Evolutionary conservation across 2,113 vertebrate genomes (phyloP).

Genomic region (Scalopus aquaticus): DNA sequence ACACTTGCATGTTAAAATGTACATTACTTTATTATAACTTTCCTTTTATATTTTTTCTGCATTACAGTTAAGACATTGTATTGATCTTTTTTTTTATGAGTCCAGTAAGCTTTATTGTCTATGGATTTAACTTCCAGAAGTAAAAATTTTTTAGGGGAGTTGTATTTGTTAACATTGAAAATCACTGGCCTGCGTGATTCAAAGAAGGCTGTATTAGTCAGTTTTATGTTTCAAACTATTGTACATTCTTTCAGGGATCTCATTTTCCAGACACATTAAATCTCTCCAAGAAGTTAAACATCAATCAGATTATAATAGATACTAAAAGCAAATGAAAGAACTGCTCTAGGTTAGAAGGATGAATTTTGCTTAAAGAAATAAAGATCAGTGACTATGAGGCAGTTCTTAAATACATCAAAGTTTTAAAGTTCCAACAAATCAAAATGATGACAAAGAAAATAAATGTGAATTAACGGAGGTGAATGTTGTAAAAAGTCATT

Average conservation of each 20-base stretch:
- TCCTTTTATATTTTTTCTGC: neutral
- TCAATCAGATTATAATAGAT: constrained; percentile 45
- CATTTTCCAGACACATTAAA: constrained; percentile 65
- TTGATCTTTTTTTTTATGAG: constrained; percentile 13
- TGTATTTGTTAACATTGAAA: constrained; percentile 16
- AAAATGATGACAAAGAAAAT: neutral
- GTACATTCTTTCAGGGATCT: constrained; percentile 31
- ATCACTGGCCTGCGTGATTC: constrained; percentile 20
- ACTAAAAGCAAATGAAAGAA: constrained; percentile 53
- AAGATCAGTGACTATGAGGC: neutral
- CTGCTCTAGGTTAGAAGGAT: constrained; percentile 26
- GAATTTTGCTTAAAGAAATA: constrained; percentile 49
- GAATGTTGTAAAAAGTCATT: neutral
- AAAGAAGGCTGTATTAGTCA: constrained; percentile 24
- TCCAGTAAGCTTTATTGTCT: neutral
- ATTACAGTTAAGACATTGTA: neutral
- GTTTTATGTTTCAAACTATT: constrained; percentile 52
- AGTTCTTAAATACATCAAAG: neutral
- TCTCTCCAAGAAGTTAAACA: constrained; percentile 43
- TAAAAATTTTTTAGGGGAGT: neutral
- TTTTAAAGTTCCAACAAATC: constrained; percentile 8
- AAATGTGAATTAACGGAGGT: neutral
- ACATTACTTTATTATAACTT: constrained; percentile 33
- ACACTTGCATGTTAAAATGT: neutral
- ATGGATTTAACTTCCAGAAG: constrained; percentile 25